Conservation (phyloP, 2,797 vertebrate genomes). For the Clamator glandarius region DNA sequence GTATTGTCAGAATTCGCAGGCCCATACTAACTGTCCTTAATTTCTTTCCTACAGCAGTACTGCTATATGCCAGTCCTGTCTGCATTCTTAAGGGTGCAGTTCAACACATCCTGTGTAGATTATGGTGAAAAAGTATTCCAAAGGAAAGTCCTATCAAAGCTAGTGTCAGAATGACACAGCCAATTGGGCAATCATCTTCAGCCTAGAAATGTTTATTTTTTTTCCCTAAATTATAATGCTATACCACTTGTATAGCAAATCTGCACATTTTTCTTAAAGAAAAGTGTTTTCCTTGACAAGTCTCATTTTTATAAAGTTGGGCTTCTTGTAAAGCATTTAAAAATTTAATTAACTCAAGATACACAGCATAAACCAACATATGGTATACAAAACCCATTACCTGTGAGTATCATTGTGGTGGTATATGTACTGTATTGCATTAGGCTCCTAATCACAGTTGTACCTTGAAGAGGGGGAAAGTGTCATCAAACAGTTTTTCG, state of each 20-base stretch:
- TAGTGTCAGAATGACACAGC: conserved; percentile 86
- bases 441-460: conserved; percentile 70
- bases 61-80: conserved; percentile 99
- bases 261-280: conserved; percentile 73
- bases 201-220: conserved; percentile 80
- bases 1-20: conserved; percentile 99
- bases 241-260: conserved; percentile 76
- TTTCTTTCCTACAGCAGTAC: conserved; percentile 99
- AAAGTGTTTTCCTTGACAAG: conserved; percentile 70
- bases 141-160: conserved; percentile 90
- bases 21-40: conserved; percentile 99
- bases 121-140: conserved; percentile 95
- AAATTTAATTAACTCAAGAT: conserved; percentile 68
- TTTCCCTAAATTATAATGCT: conserved; percentile 73
- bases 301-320: conserved; percentile 74
- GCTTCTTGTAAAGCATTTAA: conserved; percentile 79
- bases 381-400: conserved; percentile 73
- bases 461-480: conserved; percentile 67
- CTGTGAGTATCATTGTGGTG: conserved; percentile 76
- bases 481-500: neutral
- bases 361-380: conserved; percentile 77
- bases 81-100: conserved; percentile 99
- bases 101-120: conserved; percentile 99
- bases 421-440: conserved; percentile 73
- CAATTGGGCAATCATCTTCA: conserved; percentile 85